A percentile compares a stretch with the other conserved stretches of the same genome.
phyloP scores from a whole-genome alignment of 2,797 vertebrate species.

The Ceryle rudis region DNA sequence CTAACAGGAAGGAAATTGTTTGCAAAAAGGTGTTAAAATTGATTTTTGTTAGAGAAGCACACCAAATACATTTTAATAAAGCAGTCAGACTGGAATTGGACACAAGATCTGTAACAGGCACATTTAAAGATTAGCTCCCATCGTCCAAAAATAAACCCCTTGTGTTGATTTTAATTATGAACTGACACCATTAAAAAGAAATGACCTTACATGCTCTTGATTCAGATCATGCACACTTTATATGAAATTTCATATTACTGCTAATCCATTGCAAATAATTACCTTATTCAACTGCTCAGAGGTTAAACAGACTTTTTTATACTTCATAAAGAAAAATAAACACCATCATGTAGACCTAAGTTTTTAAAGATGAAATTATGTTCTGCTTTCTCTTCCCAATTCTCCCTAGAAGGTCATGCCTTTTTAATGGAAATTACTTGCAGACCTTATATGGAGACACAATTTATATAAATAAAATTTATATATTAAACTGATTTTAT shows the following conservation, averaged over 20 bases:
- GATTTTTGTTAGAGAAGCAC: conserved; percentile 35
- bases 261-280: conserved; percentile 65
- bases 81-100: conserved; percentile 9
- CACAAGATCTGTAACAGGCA: neutral
- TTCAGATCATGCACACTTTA: conserved; percentile 28
- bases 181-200: conserved; percentile 57
- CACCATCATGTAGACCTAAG: neutral
- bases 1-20: conserved; percentile 50
- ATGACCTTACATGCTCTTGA: conserved; percentile 4
- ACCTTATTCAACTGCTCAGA: conserved; percentile 37
- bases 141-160: conserved; percentile 31
- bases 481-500: neutral
- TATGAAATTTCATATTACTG: conserved; percentile 45
- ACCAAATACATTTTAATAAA: conserved; percentile 65
- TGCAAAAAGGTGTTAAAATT: conserved; percentile 57
- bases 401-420: neutral
- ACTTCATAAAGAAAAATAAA: conserved; percentile 46
- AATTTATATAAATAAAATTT: neutral
- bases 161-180: conserved; percentile 61
- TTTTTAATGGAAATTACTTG: neutral
- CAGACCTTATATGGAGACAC: neutral
- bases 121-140: conserved; percentile 44
- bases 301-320: conserved; percentile 34
- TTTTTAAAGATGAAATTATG: neutral
- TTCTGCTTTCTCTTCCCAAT: neutral